A percentile compares a stretch with the other conserved stretches of the same genome.
These are phyloP conservation scores for Mesocentrotus franciscanus DNA, from an alignment of 53 echinoderm and acorn worm genomes.

Conservation along the genomic window DNA sequence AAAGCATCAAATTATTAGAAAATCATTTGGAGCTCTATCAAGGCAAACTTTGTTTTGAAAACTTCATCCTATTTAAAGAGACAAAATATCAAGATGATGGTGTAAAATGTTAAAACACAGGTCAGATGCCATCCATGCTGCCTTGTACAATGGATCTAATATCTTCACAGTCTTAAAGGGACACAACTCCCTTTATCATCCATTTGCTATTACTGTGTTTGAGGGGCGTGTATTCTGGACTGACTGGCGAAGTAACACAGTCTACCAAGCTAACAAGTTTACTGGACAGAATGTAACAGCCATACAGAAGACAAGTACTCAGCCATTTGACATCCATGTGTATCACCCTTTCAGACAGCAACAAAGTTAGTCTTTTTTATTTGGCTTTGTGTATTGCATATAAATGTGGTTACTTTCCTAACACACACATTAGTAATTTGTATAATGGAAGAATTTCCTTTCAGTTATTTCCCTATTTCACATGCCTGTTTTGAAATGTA, in stretches of 20 bases:
- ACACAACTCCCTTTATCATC: slow-evolving; percentile 83
- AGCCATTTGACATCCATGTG: slow-evolving; percentile 97
- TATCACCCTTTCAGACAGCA: slow-evolving; percentile 90
- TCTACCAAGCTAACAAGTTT: slow-evolving; percentile 92
- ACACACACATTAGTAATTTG: background rate
- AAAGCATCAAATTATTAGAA: background rate
- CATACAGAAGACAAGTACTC: slow-evolving; percentile 89
- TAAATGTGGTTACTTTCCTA: background rate
- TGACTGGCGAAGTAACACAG: slow-evolving; percentile 92
- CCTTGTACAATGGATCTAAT: slow-evolving; percentile 78
- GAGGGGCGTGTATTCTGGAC: slow-evolving; percentile 95
- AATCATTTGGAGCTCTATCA: background rate
- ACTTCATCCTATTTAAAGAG: background rate
- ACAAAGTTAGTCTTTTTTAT: slow-evolving; percentile 58
- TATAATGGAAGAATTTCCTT: background rate
- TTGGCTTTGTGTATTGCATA: background rate
- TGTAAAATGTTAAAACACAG: slow-evolving; percentile 36
- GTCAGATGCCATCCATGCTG: slow-evolving; percentile 95
- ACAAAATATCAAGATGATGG: background rate
- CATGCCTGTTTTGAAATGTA: background rate
- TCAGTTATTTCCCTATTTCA: background rate
- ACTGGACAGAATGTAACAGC: slow-evolving; percentile 82
- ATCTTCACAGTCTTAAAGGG: slow-evolving; percentile 81
- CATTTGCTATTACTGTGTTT: slow-evolving; percentile 95
- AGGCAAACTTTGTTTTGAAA: background rate